Base-by-base conservation (phyloP, 1,140 invertebrate genomes). In the Acyrthosiphon pisum region DNA sequence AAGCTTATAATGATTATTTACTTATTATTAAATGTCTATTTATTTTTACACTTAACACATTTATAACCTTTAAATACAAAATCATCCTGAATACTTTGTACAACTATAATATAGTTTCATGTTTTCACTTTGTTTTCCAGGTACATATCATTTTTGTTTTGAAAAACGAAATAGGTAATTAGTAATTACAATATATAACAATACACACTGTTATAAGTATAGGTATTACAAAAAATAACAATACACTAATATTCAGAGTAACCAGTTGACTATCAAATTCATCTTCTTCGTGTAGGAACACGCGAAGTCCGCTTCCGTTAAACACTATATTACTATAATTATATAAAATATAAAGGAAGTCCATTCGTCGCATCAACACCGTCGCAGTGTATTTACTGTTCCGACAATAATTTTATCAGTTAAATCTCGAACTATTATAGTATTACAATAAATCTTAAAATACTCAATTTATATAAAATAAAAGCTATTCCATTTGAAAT, bases 381-480 rank as follows among this genome's bases (percentile, higher is more conserved):
- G 4, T 4, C 56, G 26, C 60, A n/a, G n/a, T 18, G 30, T 76
- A 6, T 76, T 76, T 14, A n/a, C 30, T 76, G 6, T 76, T 76
- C 60, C n/a, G 60, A n/a, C n/a, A 76, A 76, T 9, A 76, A 76
- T 76, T 76, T n/a, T n/a, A 76, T 76, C 60, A n/a, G 60, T 18
- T 18, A 76, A 9, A 76, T 76, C 60, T 76, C 4, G 14, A 76
- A 35, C 14, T 35, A 76, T 76, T n/a, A 76, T 76, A 35, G 60
- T n/a, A n/a, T 76, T 76, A n/a, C 60, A 76, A 76, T 76, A 76
- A 76, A 35, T 76, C 30, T 76, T n/a, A n/a, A 76, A 76, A 76
- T 18, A 76, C 9, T 68, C 60, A n/a, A 76, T 76, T n/a, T 76
- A 20, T n/a, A 18, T 76, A 18, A 76, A n/a, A 76, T 76, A 18